Evolutionary conservation across 2,888 invertebrate species (phyloP), one percentile per base, ranked within the genome.

Genomic region (Pyrgus malvae): DNA sequence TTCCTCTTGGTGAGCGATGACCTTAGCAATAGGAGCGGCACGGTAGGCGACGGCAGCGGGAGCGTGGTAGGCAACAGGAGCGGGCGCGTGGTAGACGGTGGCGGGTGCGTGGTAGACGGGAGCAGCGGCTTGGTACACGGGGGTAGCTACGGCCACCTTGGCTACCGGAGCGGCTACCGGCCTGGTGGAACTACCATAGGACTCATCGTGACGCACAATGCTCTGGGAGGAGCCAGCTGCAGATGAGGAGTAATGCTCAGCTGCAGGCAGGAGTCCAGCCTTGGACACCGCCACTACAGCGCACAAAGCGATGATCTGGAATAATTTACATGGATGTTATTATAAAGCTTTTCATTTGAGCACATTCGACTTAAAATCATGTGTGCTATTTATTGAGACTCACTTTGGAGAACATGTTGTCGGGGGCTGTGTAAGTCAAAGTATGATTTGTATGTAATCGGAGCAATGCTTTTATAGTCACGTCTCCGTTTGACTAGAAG

Each of bases 151-250:
- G 5, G 71, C 72, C 25, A 65, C 62, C 61, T 69, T 67, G 45
- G 67, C 66, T 14, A 67, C 64, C 17, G 62, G 63, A 8, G 70
- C 71, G 9, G 79, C 74, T 42, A 61, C 58, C 17, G 57, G 25
- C 37, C 55, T 55, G 59, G 59, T 62, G 31, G 72, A 66, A n/a
- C 72, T 68, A 14, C 70, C 63, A 19, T 58, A 77, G 66, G 46
- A 78, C 74, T 71, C 78, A 75, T 82, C 84, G 64, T 76, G 80
- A 58, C 84, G 81, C 40, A 83, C 75, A 63, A 81, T 78, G 72
- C 70, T 81, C 62, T 82, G 80, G 19, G 81, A 81, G 31, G 82
- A 78, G 41, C 82, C 78, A 17, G 79, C 80, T 0, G 68, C 74
- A 19, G 81, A 76, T 11, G 78, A 59, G 12, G 79, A 79, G 69